Base-by-base conservation (phyloP, 2,113 vertebrate genomes). In the Marcusenius ussheri region DNA sequence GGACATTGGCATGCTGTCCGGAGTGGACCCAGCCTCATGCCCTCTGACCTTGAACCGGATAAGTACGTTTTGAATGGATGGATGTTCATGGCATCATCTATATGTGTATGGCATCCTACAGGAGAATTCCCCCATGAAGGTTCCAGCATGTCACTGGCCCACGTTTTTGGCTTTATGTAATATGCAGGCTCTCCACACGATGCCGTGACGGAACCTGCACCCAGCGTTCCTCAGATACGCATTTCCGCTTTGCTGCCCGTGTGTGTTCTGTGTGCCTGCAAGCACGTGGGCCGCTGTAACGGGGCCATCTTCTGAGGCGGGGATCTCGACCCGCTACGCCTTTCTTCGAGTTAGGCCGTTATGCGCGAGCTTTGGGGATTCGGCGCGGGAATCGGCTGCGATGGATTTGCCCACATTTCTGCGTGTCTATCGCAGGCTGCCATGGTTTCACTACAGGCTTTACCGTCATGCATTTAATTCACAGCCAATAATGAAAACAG, bases 391-490 rank as follows among this genome's bases (percentile, higher is more conserved):
- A 87, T 39, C 9, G 5, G 15, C n/a, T 19, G 85, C 49, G 5
- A 51, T 27, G 49, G 85, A 47, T 51, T 47, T 50, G 47, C 15
- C 19, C n/a, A 31, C 49, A 53, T 87, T 87, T 19, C 85, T 31
- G 49, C 49, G 50, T 87, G 85, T 53, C 85, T 87, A 53, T 87
- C 85, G 11, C 85, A 27, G 13, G 1, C n/a, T 0, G 31, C 85
- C 85, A 53, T 53, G 50, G 85, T 39, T 87, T 87, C 31, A 70
- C 85, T 87, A 87, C 85, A 3, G 85, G 85, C 50, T 49, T 87
- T 87, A 15, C 31, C 27, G 50, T 87, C 87, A 88, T 88, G 87
- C 56, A 45, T 45, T 45, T 45, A 27, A 45, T 45, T n/a, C 39
- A 35, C 85, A 53, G 87, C 51, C 24, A 39, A 62, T 66, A 66